phyloP scores from a whole-genome alignment of 2,888 invertebrate genomes.

The Dioctria rufipes region DNA sequence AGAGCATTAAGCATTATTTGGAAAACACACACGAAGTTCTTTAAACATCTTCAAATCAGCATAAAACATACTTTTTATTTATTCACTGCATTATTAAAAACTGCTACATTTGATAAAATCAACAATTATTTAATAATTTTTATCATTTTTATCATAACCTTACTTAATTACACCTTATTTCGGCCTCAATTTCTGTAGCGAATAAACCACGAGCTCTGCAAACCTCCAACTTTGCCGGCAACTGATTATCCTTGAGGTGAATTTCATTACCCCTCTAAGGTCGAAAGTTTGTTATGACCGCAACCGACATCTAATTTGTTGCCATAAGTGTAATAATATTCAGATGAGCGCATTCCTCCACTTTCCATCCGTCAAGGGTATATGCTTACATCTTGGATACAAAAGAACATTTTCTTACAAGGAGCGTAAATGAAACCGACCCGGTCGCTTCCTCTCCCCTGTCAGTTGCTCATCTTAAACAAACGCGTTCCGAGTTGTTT shows the following conservation, averaged over 20 bases:
- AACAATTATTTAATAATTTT: too few relatives aligned
- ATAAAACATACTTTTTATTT: too few relatives aligned
- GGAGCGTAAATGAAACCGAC: not conserved
- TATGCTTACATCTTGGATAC: not conserved
- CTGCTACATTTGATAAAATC: too few relatives aligned
- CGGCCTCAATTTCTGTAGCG: constrained; percentile 3
- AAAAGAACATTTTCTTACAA: constrained; percentile 43
- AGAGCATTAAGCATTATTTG: too few relatives aligned
- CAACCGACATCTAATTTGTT: constrained; percentile 50
- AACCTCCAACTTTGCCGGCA: constrained; percentile 3
- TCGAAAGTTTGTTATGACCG: constrained; percentile 46
- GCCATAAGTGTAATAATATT: constrained; percentile 50
- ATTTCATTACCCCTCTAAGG: constrained; percentile 39
- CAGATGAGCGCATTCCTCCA: constrained; percentile 43
- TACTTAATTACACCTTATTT: too few relatives aligned
- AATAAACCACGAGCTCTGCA: constrained; percentile 21
- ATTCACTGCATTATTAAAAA: too few relatives aligned
- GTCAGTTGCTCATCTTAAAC: constrained; percentile 35
- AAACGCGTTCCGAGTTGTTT: constrained; percentile 26
- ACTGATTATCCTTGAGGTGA: constrained; percentile 41
- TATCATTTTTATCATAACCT: too few relatives aligned
- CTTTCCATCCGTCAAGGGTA: constrained; percentile 34
- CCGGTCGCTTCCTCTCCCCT: constrained; percentile 18
- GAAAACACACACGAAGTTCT: too few relatives aligned
- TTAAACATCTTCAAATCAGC: too few relatives aligned